Conservation (phyloP, 2,888 invertebrate genomes). For the Camponotus fellah region DNA sequence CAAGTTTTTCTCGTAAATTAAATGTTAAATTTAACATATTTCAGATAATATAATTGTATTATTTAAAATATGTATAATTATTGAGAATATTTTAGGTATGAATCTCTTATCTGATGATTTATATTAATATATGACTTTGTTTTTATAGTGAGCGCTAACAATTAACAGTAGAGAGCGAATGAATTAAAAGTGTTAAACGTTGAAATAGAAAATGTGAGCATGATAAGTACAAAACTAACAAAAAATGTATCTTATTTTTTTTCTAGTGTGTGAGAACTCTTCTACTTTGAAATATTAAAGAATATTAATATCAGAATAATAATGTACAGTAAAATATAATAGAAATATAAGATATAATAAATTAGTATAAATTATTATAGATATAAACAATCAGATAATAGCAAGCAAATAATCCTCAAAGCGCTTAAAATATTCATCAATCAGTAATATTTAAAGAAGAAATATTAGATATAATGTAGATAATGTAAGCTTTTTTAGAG, state of each 20-base stretch:
- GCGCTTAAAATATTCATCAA: constrained; percentile 25
- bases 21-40: background rate
- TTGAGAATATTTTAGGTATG: constrained; percentile 20
- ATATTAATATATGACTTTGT: constrained; percentile 16
- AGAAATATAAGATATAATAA: constrained; percentile 46
- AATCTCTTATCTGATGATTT: constrained; percentile 3
- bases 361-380: no score
- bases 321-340: constrained; percentile 57
- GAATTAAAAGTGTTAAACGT: constrained; percentile 5
- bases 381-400: background rate
- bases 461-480: constrained; percentile 23
- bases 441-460: background rate
- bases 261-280: constrained; percentile 10
- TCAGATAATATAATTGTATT: background rate
- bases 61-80: constrained; percentile 32
- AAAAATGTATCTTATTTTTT: constrained; percentile 31
- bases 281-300: constrained; percentile 24
- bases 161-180: constrained; percentile 14
- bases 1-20: constrained; percentile 5
- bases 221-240: constrained; percentile 73
- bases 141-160: constrained; percentile 36
- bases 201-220: constrained; percentile 66
- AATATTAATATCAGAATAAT: constrained; percentile 40
- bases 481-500: constrained; percentile 25
- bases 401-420: background rate